Conservation (phyloP, 2,888 invertebrate genomes). For the Microctonus hyperodae region DNA sequence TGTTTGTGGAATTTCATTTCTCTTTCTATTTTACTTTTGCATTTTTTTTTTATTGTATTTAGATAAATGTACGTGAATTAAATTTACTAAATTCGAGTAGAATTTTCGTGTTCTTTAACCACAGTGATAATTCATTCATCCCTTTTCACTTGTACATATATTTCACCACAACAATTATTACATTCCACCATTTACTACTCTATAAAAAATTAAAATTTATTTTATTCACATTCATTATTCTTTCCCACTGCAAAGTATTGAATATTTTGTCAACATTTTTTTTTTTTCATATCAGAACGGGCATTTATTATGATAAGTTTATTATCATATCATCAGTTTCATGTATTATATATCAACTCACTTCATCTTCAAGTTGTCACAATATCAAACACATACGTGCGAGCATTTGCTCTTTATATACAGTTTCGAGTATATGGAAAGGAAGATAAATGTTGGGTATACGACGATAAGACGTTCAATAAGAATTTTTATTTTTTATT, state of each 20-base stretch:
- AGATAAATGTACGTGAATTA: not conserved
- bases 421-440: not conserved
- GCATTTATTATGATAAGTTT: not conserved
- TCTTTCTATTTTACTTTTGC: not conserved
- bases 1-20: constrained; percentile 11
- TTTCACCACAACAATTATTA: not conserved
- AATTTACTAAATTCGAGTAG: not conserved
- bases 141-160: not conserved
- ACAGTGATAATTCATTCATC: not conserved
- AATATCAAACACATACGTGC: not conserved
- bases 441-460: not conserved
- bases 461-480: not conserved
- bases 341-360: not conserved
- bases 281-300: not conserved
- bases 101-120: not conserved
- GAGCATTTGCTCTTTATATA: not conserved
- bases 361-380: not conserved
- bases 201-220: not conserved
- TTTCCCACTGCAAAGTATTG: not conserved
- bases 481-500: not conserved
- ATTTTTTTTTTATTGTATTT: not conserved
- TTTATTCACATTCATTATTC: not conserved
- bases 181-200: not conserved
- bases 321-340: not conserved
- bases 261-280: not conserved